A percentile compares a stretch with the other conserved stretches of the same genome.
These are phyloP conservation scores for Crotalus helleri DNA, from an alignment of 2,113 vertebrate species.

Conservation along the genomic window DNA sequence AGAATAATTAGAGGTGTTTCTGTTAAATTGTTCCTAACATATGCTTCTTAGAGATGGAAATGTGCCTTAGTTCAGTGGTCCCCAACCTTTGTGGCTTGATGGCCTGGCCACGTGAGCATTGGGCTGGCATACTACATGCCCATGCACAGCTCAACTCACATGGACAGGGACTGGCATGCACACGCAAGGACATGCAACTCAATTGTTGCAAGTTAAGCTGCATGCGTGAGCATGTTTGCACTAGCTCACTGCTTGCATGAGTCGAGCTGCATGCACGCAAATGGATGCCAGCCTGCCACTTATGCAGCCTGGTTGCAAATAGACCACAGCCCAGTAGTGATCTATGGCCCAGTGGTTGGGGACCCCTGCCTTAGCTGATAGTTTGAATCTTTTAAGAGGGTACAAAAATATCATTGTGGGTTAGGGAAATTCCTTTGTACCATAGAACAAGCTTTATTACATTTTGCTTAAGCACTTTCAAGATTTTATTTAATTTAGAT, in stretches of 20 bases:
- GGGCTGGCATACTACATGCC: not conserved
- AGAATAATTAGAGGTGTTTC: not conserved
- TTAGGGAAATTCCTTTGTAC: constrained; percentile 9
- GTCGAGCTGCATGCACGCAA: not conserved
- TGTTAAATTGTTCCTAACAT: not conserved
- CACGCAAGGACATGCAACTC: not conserved
- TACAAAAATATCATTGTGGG: constrained; percentile 6
- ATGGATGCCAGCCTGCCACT: not conserved
- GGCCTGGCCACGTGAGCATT: not conserved
- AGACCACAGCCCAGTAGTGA: not conserved
- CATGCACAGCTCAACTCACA: rapidly evolving
- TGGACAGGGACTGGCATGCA: not conserved
- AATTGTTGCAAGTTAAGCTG: not conserved
- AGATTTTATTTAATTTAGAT: constrained; percentile 35
- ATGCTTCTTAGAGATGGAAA: not conserved
- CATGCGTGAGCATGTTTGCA: not conserved
- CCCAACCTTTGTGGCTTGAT: not conserved
- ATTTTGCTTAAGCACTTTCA: constrained; percentile 1
- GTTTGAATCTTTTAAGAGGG: not conserved
- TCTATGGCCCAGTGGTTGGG: not conserved
- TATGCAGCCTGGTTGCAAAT: not conserved
- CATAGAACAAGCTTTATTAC: constrained; percentile 18
- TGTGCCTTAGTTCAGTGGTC: not conserved
- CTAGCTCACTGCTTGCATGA: not conserved
- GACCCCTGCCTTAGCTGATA: not conserved